Evolutionary conservation across 2,113 vertebrate genomes (phyloP).

Genomic region (Ictalurus punctatus): DNA sequence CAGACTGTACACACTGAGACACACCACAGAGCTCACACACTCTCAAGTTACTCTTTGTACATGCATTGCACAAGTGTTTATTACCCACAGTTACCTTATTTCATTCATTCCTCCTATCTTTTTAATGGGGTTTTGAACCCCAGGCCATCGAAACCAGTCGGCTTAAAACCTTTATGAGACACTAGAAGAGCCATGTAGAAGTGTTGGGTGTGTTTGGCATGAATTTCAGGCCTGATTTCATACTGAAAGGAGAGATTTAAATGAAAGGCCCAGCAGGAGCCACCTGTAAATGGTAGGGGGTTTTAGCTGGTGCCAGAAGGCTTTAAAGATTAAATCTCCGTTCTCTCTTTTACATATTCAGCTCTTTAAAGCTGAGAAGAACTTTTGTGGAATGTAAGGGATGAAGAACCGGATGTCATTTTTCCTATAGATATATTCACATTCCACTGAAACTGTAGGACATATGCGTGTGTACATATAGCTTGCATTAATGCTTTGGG

Average conservation of each 20-base stretch:
- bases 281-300: neutral
- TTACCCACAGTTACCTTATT: conserved; percentile 1
- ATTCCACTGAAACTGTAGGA: neutral
- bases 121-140: neutral
- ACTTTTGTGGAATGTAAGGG: neutral
- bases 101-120: neutral
- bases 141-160: neutral
- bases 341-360: neutral
- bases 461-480: neutral
- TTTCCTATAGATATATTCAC: neutral
- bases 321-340: conserved; percentile 1
- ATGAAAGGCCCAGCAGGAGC: conserved; percentile 12
- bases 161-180: conserved; percentile 19
- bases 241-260: neutral
- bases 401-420: neutral
- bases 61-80: neutral
- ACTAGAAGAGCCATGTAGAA: neutral
- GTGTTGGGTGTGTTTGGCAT: neutral
- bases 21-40: conserved; percentile 4
- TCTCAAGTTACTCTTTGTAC: neutral
- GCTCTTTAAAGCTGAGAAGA: neutral
- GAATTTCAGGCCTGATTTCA: conserved; percentile 5
- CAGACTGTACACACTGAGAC: neutral
- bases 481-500: neutral
- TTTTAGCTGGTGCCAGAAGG: neutral